Percentiles rank a stretch among this genome's conserved stretches.
Conservation (phyloP, 2,888 invertebrate species). For the Spialia ferax region DNA sequence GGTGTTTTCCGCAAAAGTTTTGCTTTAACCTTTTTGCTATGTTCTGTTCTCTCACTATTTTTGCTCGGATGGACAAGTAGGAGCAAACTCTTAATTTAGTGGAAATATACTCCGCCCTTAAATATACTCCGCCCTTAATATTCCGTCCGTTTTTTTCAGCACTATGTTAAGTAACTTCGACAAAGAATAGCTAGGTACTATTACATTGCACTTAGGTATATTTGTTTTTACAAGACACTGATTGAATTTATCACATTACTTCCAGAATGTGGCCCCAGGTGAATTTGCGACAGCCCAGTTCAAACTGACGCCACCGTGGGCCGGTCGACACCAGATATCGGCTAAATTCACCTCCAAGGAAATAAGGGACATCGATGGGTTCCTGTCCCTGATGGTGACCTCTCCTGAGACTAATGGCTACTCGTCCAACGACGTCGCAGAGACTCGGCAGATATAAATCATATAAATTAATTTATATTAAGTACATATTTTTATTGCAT, state of each 20-base stretch:
- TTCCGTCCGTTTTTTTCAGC: too few species aligned
- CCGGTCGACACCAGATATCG: constrained; percentile 93
- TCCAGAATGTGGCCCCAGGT: constrained; percentile 87
- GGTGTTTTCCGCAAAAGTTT: too few species aligned
- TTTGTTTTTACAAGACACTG: neutral
- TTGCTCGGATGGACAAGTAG: too few species aligned
- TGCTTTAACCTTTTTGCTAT: too few species aligned
- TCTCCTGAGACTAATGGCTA: constrained; percentile 76
- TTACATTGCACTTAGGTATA: neutral
- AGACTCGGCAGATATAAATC: constrained; percentile 63
- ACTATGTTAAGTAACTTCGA: too few species aligned
- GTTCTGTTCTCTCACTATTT: too few species aligned
- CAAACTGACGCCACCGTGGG: constrained; percentile 91
- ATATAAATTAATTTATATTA: too few species aligned
- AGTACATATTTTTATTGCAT: too few species aligned
- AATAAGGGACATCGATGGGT: constrained; percentile 96
- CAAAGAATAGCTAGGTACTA: neutral
- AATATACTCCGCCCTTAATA: too few species aligned
- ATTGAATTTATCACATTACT: constrained; percentile 37
- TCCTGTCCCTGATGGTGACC: constrained; percentile 90
- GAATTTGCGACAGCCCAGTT: constrained; percentile 91
- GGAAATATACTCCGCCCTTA: too few species aligned
- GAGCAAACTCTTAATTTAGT: too few species aligned
- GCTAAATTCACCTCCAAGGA: constrained; percentile 96
- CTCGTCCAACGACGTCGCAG: constrained; percentile 55